Conservation (phyloP, 2,888 invertebrate genomes). For the Empis livida region DNA sequence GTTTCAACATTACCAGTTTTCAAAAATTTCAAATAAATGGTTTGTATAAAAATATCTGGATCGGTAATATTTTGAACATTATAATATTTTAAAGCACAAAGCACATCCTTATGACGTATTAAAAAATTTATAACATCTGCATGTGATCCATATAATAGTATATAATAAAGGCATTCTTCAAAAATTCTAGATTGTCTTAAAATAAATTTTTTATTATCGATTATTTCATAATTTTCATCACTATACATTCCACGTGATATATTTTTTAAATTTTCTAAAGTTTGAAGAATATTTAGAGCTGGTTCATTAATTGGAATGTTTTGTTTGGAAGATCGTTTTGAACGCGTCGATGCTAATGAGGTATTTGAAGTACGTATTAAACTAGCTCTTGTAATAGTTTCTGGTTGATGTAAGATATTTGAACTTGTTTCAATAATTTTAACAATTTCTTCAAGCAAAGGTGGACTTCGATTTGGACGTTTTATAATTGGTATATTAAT, state of each 20-base stretch:
- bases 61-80: slow-evolving; percentile 49
- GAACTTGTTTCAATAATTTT: slow-evolving; percentile 48
- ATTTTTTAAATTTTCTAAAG: slow-evolving; percentile 43
- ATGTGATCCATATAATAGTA: slow-evolving; percentile 66
- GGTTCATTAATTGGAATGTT: slow-evolving; percentile 42
- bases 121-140: slow-evolving; percentile 62
- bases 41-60: slow-evolving; percentile 57
- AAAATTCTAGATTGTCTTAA: slow-evolving; percentile 41
- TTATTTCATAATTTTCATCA: slow-evolving; percentile 4
- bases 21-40: slow-evolving; percentile 54
- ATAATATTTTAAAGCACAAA: slow-evolving; percentile 56
- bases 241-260: slow-evolving; percentile 42
- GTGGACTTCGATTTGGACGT: slow-evolving; percentile 49
- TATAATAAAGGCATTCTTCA: slow-evolving; percentile 71
- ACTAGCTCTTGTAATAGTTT: slow-evolving; percentile 26
- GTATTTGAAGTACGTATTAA: slow-evolving; percentile 31
- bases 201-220: slow-evolving; percentile 11
- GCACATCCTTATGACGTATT: slow-evolving; percentile 54
- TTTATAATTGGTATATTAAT: slow-evolving; percentile 19
- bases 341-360: slow-evolving; percentile 25
- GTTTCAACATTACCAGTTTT: slow-evolving; percentile 48
- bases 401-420: slow-evolving; percentile 24
- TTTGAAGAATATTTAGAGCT: slow-evolving; percentile 46
- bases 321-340: slow-evolving; percentile 38
- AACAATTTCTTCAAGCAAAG: slow-evolving; percentile 55